Evolutionary conservation across 2,888 invertebrate genomes (phyloP).

Genomic region (Clostera curtula): DNA sequence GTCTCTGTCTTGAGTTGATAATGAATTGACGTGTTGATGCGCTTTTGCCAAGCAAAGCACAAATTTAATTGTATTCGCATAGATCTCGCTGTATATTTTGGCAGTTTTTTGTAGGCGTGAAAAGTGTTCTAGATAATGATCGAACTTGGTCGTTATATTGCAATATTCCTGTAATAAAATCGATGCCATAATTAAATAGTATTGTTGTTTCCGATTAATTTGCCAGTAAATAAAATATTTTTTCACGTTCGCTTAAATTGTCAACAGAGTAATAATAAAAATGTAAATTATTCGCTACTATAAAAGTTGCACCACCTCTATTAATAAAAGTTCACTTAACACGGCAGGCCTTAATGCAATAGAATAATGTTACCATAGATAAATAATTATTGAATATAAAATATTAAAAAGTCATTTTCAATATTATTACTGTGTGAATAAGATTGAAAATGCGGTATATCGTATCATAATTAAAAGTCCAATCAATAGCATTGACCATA

Average conservation of each 20-base stretch:
- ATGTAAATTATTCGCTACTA: too few species aligned
- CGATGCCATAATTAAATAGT: slow-evolving; percentile 10
- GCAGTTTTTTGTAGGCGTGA: too few species aligned
- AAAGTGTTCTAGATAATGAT: too few species aligned
- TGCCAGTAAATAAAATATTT: too few species aligned
- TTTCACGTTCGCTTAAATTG: too few species aligned
- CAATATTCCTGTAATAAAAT: slow-evolving; percentile 17
- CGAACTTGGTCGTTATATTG: background rate
- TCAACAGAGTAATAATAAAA: slow-evolving; percentile 6
- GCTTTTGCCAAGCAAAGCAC: too few species aligned
- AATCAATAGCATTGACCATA: slow-evolving; percentile 14
- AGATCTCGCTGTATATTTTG: too few species aligned
- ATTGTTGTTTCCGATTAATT: too few species aligned
- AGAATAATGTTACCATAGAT: slow-evolving; percentile 21
- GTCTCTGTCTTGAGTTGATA: too few species aligned
- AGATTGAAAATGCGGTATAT: slow-evolving; percentile 17
- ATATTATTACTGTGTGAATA: slow-evolving; percentile 12
- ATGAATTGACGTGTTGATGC: too few species aligned
- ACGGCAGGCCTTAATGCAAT: slow-evolving; percentile 26
- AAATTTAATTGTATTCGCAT: too few species aligned
- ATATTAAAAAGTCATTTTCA: slow-evolving; percentile 14
- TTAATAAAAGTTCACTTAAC: slow-evolving; percentile 3
- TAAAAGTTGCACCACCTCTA: too few species aligned
- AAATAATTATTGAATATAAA: slow-evolving; percentile 12
- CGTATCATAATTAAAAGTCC: slow-evolving; percentile 6